Base-by-base conservation (phyloP, 2,888 invertebrate genomes). In the Cyrtodaria siliqua region DNA sequence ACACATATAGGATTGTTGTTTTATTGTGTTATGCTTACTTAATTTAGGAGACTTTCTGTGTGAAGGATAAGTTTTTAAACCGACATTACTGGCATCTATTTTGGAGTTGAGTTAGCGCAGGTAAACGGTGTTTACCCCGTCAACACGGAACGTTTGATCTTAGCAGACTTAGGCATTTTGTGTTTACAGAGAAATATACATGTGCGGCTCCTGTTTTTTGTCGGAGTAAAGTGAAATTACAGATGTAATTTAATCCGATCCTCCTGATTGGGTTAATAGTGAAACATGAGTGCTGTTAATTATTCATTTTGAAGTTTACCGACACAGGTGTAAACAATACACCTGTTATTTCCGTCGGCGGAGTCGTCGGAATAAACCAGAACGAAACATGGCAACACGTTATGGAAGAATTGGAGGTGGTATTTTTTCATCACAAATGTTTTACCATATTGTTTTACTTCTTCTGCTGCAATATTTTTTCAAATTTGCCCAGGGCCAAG, bases 401-500 rank as follows among this genome's bases (percentile, higher is more conserved):
- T 47, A 44, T 42, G 60, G 60, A 47, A 47, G 8, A 9, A 4
- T 26, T 23, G 18, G 42, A 40, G 20, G 29, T 20, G 44, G 49
- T 47, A 29, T 16, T 14, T 33, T 49, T 2, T 38, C 73, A 40
- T 52, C 78, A 38, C 78, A 70, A 67, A 79, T 73, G 29, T 59
- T 76, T 33, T 75, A 74, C 44, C 85, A 83, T 70, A 62, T 81
- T 9, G 56, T 80, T 14, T 69, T 68, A 38, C 49, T 89, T 26
- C 53, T 88, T 18, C 66, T 88, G 26, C 53, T 89, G 60, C 85
- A 88, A 62, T 88, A 88, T 72, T 74, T 90, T 29, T 83, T 86
- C 23, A 84, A 83, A 71, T 89, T 87, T 75, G 84, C 89, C 26
- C 90, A 88, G 44, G 89, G 89, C 3, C 89, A 89, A 60, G 91